phyloP scores from a whole-genome alignment of 2,797 vertebrate genomes.

The Melanotaenia boesemani region DNA sequence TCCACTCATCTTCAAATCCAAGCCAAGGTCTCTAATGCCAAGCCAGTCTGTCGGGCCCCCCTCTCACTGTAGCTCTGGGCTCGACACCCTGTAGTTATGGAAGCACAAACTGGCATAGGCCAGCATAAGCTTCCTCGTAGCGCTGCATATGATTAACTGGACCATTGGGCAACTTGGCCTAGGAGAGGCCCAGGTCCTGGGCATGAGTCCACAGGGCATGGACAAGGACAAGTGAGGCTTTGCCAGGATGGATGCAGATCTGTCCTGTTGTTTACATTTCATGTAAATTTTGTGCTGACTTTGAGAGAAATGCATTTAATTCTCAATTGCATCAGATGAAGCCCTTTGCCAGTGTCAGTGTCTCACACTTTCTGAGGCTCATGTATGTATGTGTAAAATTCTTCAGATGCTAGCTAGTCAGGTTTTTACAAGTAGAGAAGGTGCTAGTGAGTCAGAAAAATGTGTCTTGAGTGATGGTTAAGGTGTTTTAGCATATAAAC shows the following conservation, averaged over 20 bases:
- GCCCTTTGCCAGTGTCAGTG: slow-evolving; percentile 62
- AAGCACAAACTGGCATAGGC: slow-evolving; percentile 73
- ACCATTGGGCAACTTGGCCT: slow-evolving; percentile 84
- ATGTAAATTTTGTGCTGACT: slow-evolving; percentile 66
- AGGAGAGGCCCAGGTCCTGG: slow-evolving; percentile 72
- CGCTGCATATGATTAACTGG: slow-evolving; percentile 86
- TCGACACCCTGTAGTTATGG: slow-evolving; percentile 65
- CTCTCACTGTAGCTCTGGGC: slow-evolving; percentile 60
- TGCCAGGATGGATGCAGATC: slow-evolving; percentile 68
- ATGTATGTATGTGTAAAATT: slow-evolving; percentile 75
- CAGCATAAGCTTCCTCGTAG: slow-evolving; percentile 79
- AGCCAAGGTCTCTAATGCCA: slow-evolving; percentile 71
- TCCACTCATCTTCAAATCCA: slow-evolving; percentile 63
- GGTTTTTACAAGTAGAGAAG: slow-evolving; percentile 72
- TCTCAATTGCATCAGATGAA: slow-evolving; percentile 59
- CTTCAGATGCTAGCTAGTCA: slow-evolving; percentile 70
- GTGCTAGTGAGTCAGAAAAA: slow-evolving; percentile 70
- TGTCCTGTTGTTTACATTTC: slow-evolving; percentile 62
- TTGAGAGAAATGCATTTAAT: slow-evolving; percentile 57
- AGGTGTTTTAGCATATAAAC: slow-evolving; percentile 47
- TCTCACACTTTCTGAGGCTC: slow-evolving; percentile 69
- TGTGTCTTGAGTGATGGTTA: slow-evolving; percentile 50
- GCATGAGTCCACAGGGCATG: slow-evolving; percentile 80
- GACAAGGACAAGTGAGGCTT: slow-evolving; percentile 75
- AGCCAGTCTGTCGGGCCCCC: slow-evolving; percentile 68